Base-by-base conservation (phyloP, 2,888 invertebrate genomes). In the Rhorus exstirpatorius region DNA sequence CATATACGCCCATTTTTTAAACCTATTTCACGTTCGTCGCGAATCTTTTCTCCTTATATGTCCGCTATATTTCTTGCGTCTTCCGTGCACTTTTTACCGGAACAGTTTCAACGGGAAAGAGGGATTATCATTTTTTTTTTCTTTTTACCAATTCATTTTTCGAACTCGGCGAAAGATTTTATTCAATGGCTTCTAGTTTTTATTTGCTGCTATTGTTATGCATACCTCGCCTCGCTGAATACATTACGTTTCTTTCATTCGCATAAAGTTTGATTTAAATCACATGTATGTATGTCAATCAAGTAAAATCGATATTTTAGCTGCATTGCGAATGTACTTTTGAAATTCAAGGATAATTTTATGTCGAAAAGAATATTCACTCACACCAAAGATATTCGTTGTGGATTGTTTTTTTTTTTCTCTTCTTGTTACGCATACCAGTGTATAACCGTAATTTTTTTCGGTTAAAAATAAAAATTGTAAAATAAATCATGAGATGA, bases 21-120 rank as follows among this genome's bases (percentile, higher is more conserved):
- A 53, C 21, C 63, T 71, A 10, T 61, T 44, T 63, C 14, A 53
- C 44, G 41, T 77, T 24, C 24, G 35, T 41, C 49, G 26, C 41
- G 21, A 53, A 68, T 35, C 68, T 53, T n/a, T 49, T 21, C 38
- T 14, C 19, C 51, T 31, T 67, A 31, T 49, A 31, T 31, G 8
- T 49, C 19, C 49, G 10, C 12, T 35, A 17, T 35, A n/a, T 19
- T 19, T 19, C 21, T 7, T 35, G 6, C 21, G 3, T 10, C 12
- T 17, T 38, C 1, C 19, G 4, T 10, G 4, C 14, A 63, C 12
- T 63, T 63, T 63, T 44, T 26, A n/a, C 24, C 6, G 21, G n/a
- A 63, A 6, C 21, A 7, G n/a, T 24, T 21, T 31, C 31, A 6
- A 31, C 31, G 31, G 6, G 31, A 31, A 31, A 31, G 31, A 6